These are phyloP conservation scores for Drosophila siamana DNA, from an alignment of 2,888 invertebrate genomes.

Conservation along the genomic window DNA sequence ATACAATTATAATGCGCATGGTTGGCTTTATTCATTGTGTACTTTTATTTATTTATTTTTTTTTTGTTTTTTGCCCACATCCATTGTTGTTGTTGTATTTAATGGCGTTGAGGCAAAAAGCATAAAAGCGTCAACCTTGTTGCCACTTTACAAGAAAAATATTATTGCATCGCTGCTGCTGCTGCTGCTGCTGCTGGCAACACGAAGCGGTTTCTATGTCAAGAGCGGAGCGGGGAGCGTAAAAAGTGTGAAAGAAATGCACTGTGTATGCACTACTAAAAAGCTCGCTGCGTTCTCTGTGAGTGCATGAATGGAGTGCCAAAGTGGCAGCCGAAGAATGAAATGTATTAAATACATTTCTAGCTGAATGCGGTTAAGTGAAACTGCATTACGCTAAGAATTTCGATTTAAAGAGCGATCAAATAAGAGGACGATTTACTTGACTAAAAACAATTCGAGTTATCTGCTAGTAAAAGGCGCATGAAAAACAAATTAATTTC, in stretches of 20 bases:
- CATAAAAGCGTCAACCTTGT: slow-evolving; percentile 57
- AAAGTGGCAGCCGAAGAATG: neutral
- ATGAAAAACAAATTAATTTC: slow-evolving; percentile 11
- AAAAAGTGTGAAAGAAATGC: neutral
- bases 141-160: slow-evolving; percentile 63
- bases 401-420: neutral
- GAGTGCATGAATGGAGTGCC: slow-evolving; percentile 1
- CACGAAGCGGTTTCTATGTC: slow-evolving; percentile 27
- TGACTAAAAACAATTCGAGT: neutral
- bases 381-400: neutral
- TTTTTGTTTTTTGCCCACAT: slow-evolving; percentile 9
- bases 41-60: no score
- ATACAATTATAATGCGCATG: slow-evolving; percentile 43
- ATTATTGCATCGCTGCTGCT: slow-evolving; percentile 54
- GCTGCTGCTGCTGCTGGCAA: slow-evolving; percentile 49
- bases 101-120: slow-evolving; percentile 58
- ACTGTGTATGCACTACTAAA: slow-evolving; percentile 14
- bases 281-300: neutral
- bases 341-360: neutral
- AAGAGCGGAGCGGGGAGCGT: slow-evolving; percentile 34
- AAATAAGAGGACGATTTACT: neutral
- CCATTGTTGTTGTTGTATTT: slow-evolving; percentile 30
- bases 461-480: neutral
- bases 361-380: neutral
- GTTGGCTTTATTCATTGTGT: neutral